phyloP scores from a whole-genome alignment of 2,797 vertebrate genomes.

The Lagocephalus sceleratus region DNA sequence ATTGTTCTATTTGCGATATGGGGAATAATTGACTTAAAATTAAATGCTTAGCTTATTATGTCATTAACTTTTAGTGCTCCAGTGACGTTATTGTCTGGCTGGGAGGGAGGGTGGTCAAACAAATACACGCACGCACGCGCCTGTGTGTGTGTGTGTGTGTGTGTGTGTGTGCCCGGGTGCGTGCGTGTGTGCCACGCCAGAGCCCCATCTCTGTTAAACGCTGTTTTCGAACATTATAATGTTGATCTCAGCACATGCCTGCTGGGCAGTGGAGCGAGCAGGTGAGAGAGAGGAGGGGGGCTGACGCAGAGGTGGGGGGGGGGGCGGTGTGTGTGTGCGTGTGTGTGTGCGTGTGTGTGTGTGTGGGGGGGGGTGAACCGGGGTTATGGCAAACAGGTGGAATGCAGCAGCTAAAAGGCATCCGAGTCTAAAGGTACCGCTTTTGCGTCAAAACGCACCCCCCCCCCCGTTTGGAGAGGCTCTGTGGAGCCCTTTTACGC shows the following conservation, averaged over 20 bases:
- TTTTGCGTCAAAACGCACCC: neutral
- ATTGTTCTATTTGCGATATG: too few relatives aligned
- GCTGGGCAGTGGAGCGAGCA: slow-evolving; percentile 74
- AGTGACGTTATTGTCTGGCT: too few relatives aligned
- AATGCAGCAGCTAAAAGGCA: slow-evolving; percentile 29
- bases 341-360: too few relatives aligned
- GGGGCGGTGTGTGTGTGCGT: slow-evolving; percentile 47
- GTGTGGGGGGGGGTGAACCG: slow-evolving; percentile 43
- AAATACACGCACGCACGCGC: too few relatives aligned
- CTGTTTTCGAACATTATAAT: slow-evolving; percentile 79
- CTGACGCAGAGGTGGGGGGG: slow-evolving; percentile 27
- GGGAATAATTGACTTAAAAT: too few relatives aligned
- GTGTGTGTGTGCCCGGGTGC: slow-evolving; percentile 11
- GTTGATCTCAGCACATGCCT: slow-evolving; percentile 82
- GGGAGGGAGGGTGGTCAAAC: too few relatives aligned
- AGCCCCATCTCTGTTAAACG: slow-evolving; percentile 59
- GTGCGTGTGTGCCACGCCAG: slow-evolving; percentile 32
- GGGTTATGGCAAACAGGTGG: slow-evolving; percentile 55
- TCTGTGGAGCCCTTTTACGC: too few relatives aligned
- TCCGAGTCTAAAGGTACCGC: slow-evolving; percentile 25
- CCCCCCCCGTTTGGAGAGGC: too few relatives aligned
- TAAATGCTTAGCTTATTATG: too few relatives aligned
- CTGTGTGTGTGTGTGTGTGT: neutral
- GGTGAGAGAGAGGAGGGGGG: slow-evolving; percentile 60
- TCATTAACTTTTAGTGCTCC: too few relatives aligned